Evolutionary conservation across 2,888 invertebrate species (phyloP).

Genomic region (Muscina levida): DNA sequence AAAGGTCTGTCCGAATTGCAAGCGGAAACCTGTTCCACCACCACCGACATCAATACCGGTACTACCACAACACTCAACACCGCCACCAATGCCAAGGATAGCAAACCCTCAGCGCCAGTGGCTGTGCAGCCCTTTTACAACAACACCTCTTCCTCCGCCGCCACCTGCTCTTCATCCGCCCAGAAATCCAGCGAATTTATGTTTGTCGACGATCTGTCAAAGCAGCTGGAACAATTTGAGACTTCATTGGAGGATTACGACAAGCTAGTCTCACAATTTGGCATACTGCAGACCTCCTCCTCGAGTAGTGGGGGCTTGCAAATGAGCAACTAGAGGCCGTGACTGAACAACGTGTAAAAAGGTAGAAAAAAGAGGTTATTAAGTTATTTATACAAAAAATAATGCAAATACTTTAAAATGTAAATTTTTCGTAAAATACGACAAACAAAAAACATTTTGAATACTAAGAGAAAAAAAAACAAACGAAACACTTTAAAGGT

Average conservation of each 20-base stretch:
- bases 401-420: too few relatives aligned
- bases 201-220: slow-evolving; percentile 77
- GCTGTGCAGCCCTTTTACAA: background rate
- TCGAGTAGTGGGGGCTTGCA: slow-evolving; percentile 76
- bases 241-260: slow-evolving; percentile 79
- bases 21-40: slow-evolving; percentile 66
- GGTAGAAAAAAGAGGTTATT: slow-evolving; percentile 55
- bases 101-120: background rate
- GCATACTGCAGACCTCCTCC: slow-evolving; percentile 74
- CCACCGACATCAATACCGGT: slow-evolving; percentile 53
- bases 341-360: slow-evolving; percentile 30
- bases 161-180: slow-evolving; percentile 62
- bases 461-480: slow-evolving; percentile 2
- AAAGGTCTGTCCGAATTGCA: slow-evolving; percentile 73
- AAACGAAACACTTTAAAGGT: slow-evolving; percentile 56
- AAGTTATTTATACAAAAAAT: slow-evolving; percentile 29
- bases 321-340: slow-evolving; percentile 73
- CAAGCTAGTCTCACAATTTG: slow-evolving; percentile 78
- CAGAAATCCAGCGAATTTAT: slow-evolving; percentile 62
- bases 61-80: slow-evolving; percentile 56
- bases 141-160: slow-evolving; percentile 40
- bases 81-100: background rate
- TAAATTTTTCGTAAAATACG: slow-evolving; percentile 32
- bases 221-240: slow-evolving; percentile 80
- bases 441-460: slow-evolving; percentile 39